phyloP scores from a whole-genome alignment of 2,888 invertebrate genomes.

The Diaphora mendica region DNA sequence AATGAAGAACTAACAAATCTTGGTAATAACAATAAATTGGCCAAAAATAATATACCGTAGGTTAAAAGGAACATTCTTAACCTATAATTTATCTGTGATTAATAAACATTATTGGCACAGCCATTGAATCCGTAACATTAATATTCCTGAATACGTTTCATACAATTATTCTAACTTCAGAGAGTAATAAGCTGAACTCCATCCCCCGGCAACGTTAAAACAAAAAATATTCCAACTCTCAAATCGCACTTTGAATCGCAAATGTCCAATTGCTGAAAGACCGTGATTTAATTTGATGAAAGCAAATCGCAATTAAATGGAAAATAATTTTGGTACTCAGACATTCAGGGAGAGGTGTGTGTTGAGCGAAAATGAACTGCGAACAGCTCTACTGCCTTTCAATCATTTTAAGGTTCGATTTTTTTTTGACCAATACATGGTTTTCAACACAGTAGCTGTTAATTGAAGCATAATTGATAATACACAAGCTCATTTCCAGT shows the following conservation, averaged over 20 bases:
- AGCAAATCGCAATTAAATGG: constrained; percentile 75
- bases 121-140: not conserved
- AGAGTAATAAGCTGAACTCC: constrained; percentile 41
- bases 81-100: too few relatives aligned
- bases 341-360: constrained; percentile 31
- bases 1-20: too few relatives aligned
- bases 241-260: constrained; percentile 73
- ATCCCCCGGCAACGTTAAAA: constrained; percentile 40
- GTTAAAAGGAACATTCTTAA: too few relatives aligned
- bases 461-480: too few relatives aligned
- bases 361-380: not conserved
- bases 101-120: too few relatives aligned
- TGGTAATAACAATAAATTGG: too few relatives aligned
- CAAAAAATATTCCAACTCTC: constrained; percentile 58
- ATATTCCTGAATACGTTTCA: not conserved
- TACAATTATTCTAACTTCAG: not conserved
- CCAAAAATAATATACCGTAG: too few relatives aligned
- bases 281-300: constrained; percentile 71
- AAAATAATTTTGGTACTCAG: constrained; percentile 63
- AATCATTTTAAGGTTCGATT: too few relatives aligned
- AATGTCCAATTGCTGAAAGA: constrained; percentile 66
- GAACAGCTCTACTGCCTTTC: not conserved
- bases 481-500: not conserved
- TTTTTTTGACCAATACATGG: too few relatives aligned
- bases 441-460: too few relatives aligned